phyloP scores from a whole-genome alignment of 2,113 vertebrate species.

The Dasypus novemcinctus region DNA sequence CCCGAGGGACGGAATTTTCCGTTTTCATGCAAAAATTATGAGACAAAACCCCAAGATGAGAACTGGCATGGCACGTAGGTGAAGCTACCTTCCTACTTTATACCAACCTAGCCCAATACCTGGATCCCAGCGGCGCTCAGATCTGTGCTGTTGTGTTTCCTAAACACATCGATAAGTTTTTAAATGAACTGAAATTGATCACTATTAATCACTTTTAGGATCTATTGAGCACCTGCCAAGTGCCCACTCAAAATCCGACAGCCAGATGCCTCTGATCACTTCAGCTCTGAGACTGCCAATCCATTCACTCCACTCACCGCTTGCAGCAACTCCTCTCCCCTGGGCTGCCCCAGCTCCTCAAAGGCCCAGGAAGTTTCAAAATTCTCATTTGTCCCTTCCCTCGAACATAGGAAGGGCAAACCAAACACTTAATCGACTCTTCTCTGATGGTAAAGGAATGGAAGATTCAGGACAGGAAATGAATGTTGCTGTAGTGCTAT shows the following conservation, averaged over 20 bases:
- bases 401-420: not conserved
- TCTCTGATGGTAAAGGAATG: not conserved
- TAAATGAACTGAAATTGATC: fast-evolving
- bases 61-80: fast-evolving
- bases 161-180: fast-evolving
- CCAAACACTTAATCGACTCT: not conserved
- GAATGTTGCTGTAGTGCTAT: too few species aligned
- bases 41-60: not conserved
- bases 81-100: not conserved
- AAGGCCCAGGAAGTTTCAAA: not conserved
- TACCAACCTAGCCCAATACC: fast-evolving
- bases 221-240: fast-evolving
- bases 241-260: too few species aligned
- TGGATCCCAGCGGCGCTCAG: fast-evolving
- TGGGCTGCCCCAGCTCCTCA: too few species aligned
- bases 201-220: fast-evolving
- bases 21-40: not conserved
- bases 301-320: fast-evolving
- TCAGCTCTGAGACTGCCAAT: not conserved
- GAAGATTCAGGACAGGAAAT: not conserved
- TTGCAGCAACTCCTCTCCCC: fast-evolving
- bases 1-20: not conserved
- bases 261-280: not conserved
- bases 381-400: not conserved
- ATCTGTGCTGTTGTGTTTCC: not conserved